A percentile compares a stretch with the other conserved stretches of the same genome.
Conservation (phyloP, 2,888 invertebrate genomes). For the Caenorhabditis sinica region DNA sequence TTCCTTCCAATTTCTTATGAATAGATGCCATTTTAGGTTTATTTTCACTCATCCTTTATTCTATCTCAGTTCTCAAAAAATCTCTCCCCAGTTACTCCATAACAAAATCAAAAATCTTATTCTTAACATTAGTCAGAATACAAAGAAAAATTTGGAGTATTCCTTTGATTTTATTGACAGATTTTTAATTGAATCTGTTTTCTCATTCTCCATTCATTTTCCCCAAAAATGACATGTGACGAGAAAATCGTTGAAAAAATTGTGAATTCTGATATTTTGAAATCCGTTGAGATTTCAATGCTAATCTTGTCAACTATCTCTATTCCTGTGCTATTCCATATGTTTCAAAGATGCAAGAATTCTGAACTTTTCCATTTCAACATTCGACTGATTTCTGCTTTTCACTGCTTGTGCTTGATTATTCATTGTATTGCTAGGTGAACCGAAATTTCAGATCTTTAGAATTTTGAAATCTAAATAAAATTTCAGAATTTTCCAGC, state of each 20-base stretch:
- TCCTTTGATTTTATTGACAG: background rate
- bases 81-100: background rate
- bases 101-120: background rate
- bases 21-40: constrained; percentile 6
- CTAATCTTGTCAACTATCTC: constrained; percentile 8
- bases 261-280: background rate
- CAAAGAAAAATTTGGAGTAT: background rate
- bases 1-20: background rate
- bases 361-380: constrained; percentile 46
- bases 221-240: constrained; percentile 17
- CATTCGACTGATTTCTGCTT: constrained; percentile 31
- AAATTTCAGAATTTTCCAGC: constrained; percentile 42
- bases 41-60: background rate
- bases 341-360: constrained; percentile 32
- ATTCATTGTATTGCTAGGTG: constrained; percentile 45
- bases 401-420: constrained; percentile 38
- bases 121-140: background rate
- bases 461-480: too few species aligned
- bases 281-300: background rate
- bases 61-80: background rate
- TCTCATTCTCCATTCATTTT: background rate
- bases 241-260: constrained; percentile 2
- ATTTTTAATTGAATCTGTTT: background rate
- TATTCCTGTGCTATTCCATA: constrained; percentile 25
- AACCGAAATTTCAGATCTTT: background rate